Conservation (phyloP, 2,113 vertebrate genomes). For the Cnemophilus loriae region DNA sequence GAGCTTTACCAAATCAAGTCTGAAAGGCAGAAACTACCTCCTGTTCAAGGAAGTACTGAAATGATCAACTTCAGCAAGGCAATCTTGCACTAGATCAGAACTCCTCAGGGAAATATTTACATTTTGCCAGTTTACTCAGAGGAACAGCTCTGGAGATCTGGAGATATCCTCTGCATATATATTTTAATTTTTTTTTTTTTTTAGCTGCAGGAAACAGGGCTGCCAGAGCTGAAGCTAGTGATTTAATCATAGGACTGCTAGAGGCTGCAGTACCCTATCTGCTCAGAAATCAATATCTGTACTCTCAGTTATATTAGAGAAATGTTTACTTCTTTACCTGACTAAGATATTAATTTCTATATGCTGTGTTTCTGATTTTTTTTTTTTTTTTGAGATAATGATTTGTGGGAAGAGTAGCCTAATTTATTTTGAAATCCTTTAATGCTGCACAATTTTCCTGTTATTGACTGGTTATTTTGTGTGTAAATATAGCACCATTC, state of each 20-base stretch:
- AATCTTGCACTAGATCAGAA: slow-evolving; percentile 66
- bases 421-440: slow-evolving; percentile 45
- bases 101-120: slow-evolving; percentile 66
- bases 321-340: slow-evolving; percentile 63
- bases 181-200: neutral
- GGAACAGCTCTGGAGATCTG: slow-evolving; percentile 57
- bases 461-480: slow-evolving; percentile 38
- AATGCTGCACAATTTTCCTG: neutral
- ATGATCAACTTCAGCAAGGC: slow-evolving; percentile 63
- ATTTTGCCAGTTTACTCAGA: slow-evolving; percentile 68
- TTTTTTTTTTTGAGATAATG: neutral
- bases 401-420: slow-evolving; percentile 18
- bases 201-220: slow-evolving; percentile 61
- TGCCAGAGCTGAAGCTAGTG: slow-evolving; percentile 59
- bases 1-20: slow-evolving; percentile 33
- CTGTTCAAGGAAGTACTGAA: slow-evolving; percentile 54
- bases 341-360: slow-evolving; percentile 73
- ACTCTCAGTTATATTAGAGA: slow-evolving; percentile 68
- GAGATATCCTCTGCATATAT: slow-evolving; percentile 54
- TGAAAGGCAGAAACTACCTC: slow-evolving; percentile 51
- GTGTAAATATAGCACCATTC: neutral
- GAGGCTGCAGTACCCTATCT: slow-evolving; percentile 66
- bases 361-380: neutral
- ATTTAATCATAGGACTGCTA: slow-evolving; percentile 74
- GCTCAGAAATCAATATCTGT: slow-evolving; percentile 71